Base-by-base conservation (phyloP, 2,888 invertebrate species). In the Siphonodentalium dalli region DNA sequence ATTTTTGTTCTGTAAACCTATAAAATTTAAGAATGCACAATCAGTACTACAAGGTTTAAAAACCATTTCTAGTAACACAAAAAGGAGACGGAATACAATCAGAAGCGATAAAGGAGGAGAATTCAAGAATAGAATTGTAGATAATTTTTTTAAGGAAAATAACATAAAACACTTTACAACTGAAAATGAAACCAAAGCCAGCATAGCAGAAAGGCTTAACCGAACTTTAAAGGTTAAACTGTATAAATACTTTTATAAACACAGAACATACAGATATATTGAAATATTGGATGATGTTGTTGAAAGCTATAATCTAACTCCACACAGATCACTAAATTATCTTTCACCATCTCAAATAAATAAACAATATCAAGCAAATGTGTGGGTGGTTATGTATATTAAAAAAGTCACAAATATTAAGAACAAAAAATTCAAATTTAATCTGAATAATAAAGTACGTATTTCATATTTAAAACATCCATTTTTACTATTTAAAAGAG, bases 361-460 rank as follows among this genome's bases (percentile, higher is more conserved):
- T 26, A 39, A 41, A 20, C 18, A 41, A 13, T 48, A 57, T 27
- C 48, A 53, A 28, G 56, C 56, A 13, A 47, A 56, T 33, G 42
- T 47, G 8, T 56, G 56, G 57, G 57, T 49, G 13, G 23, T 27
- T 11, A 41, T 51, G 43, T 52, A 48, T 38, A 28, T 51, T 21
- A 51, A 54, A n/a, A n/a, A n/a, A 29, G 29, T 21, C 8, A 46
- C 11, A 28, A 11, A 20, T n/a, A 51, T 40, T 26, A 27, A 28
- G 26, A 51, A 44, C 40, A 35, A 44, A 11, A 39, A n/a, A 18
- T 49, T 41, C 47, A 27, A 31, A 24, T 54, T 45, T 20, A 49
- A 48, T 28, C n/a, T 44, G 2, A 49, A 46, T 3, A 45, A 58
- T 27, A 21, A 45, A 2, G 58, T 58, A 13, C 26, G 58, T 23